Conservation (phyloP, 2,113 vertebrate genomes). For the Dromaius novaehollandiae region DNA sequence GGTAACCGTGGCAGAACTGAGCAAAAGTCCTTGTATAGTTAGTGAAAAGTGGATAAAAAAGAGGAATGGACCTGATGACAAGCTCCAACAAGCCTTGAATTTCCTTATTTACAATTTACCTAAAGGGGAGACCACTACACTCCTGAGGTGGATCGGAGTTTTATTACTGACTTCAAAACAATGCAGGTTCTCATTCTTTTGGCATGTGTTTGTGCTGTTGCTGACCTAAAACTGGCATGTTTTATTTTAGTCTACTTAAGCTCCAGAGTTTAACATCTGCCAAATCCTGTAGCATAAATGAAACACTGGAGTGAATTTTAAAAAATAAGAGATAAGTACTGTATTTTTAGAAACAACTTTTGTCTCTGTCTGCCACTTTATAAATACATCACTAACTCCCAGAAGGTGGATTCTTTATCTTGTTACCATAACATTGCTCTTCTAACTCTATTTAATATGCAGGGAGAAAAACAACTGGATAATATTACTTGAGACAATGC, state of each 20-base stretch:
- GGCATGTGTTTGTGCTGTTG: not conserved
- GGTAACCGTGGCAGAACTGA: not conserved
- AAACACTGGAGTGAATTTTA: not conserved
- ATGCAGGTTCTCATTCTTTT: not conserved
- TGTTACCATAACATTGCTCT: not conserved
- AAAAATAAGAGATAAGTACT: not conserved
- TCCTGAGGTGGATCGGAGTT: not conserved
- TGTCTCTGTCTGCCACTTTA: not conserved
- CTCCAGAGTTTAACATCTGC: not conserved
- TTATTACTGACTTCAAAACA: not conserved
- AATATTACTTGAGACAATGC: slow-evolving; percentile 29
- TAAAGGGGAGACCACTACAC: not conserved
- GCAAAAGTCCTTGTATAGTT: not conserved
- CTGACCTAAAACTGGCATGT: not conserved
- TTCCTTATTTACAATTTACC: not conserved
- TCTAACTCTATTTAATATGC: slow-evolving; percentile 1
- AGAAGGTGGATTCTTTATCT: slow-evolving; percentile 9
- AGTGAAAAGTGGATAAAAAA: not conserved
- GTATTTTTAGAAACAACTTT: not conserved
- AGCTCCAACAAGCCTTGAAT: not conserved
- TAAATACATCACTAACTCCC: not conserved
- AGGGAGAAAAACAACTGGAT: slow-evolving; percentile 27
- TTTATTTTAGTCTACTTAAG: not conserved
- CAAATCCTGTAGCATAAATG: not conserved
- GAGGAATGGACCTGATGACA: not conserved